A percentile compares a stretch with the other conserved stretches of the same genome.
These are phyloP conservation scores for Lasioglossum baleicum DNA, from an alignment of 1,140 invertebrate genomes.

Conservation along the genomic window DNA sequence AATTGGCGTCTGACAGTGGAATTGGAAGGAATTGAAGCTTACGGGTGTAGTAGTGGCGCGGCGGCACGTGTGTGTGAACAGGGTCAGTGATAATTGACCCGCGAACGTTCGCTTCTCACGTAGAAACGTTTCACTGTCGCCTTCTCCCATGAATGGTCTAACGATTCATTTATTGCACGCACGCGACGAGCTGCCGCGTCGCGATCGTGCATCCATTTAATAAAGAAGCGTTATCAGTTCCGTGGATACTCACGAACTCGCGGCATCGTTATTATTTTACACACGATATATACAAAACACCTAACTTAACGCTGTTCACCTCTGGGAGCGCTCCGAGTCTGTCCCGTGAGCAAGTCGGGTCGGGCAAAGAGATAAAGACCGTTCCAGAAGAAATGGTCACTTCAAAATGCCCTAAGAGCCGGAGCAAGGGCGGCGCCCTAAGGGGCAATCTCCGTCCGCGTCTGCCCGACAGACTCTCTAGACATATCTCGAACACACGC, in stretches of 20 bases:
- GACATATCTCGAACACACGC: no score
- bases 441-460: no score
- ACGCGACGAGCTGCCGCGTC: not conserved
- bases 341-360: no score
- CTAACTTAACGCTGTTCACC: no score
- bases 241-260: not conserved
- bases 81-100: slow-evolving; percentile 40
- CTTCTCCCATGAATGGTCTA: not conserved
- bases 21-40: slow-evolving; percentile 10
- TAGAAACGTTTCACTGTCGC: slow-evolving; percentile 35
- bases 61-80: not conserved
- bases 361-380: no score
- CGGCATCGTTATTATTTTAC: not conserved
- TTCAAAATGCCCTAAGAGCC: no score
- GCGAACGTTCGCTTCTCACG: slow-evolving; percentile 27
- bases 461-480: not conserved
- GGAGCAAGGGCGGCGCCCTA: no score
- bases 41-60: not conserved
- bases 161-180: not conserved
- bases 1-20: no score
- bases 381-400: no score
- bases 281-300: slow-evolving; percentile 17
- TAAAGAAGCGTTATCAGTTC: not conserved
- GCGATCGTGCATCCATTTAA: not conserved
- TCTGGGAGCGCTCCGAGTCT: no score